Conservation (phyloP, 23 tunicate genomes). For the Halocynthia roretzi region DNA sequence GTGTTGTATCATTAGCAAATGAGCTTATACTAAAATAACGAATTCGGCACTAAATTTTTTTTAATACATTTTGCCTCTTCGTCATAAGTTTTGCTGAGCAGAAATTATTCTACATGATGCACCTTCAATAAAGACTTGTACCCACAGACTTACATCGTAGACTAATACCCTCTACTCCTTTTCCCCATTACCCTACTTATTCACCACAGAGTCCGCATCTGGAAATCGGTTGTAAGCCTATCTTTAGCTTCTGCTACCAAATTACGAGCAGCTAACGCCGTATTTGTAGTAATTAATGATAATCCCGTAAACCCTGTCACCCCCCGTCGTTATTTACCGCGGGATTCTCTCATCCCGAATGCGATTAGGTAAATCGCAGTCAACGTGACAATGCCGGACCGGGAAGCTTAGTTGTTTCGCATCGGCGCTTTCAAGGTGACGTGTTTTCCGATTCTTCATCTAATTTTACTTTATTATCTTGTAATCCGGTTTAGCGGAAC, state of each 20-base stretch:
- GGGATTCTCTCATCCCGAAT: conserved; percentile 15
- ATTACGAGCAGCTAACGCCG: neutral
- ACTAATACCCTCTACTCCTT: too few species aligned
- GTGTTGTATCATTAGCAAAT: too few species aligned
- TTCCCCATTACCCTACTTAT: too few species aligned
- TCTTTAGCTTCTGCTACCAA: neutral
- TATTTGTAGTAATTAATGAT: conserved; percentile 5
- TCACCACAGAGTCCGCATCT: too few species aligned
- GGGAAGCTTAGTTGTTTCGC: conserved; percentile 2
- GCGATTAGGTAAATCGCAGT: conserved; percentile 20
- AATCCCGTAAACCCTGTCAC: conserved; percentile 9
- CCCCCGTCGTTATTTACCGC: conserved; percentile 3
- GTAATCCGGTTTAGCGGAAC: conserved; percentile 23
- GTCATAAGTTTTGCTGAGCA: too few species aligned
- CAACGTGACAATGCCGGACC: conserved; percentile 2
- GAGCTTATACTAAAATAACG: too few species aligned
- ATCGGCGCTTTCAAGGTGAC: conserved; percentile 17
- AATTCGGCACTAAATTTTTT: too few species aligned
- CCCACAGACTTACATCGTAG: too few species aligned
- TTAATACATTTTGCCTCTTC: too few species aligned
- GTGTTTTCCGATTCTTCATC: conserved; percentile 16
- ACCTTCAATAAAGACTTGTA: too few species aligned
- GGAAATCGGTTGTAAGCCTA: too few species aligned
- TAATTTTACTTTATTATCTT: conserved; percentile 16
- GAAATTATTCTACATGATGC: too few species aligned